These are phyloP conservation scores for Hypocryptadius cinnamomeus DNA, from an alignment of 2,113 vertebrate genomes.

Conservation along the genomic window DNA sequence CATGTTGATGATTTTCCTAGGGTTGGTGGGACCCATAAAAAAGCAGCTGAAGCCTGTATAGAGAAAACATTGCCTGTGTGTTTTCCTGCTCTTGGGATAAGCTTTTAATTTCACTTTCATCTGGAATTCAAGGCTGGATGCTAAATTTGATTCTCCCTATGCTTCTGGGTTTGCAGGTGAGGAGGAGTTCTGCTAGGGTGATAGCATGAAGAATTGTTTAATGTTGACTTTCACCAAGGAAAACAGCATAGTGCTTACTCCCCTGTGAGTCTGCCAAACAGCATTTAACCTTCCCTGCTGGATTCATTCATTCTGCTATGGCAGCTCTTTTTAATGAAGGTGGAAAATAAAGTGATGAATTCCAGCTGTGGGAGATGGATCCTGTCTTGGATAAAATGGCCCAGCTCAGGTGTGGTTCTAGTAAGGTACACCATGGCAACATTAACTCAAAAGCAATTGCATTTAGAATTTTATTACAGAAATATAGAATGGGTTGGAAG, in stretches of 20 bases:
- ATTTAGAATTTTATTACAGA: background rate
- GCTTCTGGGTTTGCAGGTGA: background rate
- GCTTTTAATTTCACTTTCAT: background rate
- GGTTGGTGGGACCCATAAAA: background rate
- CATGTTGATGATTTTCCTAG: background rate
- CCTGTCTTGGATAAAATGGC: background rate
- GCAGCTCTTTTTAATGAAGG: background rate
- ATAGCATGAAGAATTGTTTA: background rate
- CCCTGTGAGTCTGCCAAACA: background rate
- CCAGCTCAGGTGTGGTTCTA: background rate
- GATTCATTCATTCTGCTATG: background rate
- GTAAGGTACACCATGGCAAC: accelerated
- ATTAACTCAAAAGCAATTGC: background rate
- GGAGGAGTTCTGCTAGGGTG: background rate
- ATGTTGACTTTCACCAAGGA: background rate
- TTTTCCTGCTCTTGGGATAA: background rate
- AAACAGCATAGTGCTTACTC: background rate
- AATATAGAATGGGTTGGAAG: background rate
- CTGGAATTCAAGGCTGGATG: background rate
- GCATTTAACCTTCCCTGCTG: background rate
- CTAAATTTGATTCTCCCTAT: background rate
- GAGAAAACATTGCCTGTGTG: background rate
- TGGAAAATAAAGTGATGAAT: background rate
- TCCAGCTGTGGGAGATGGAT: background rate
- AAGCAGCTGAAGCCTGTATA: background rate